Conservation (phyloP, 1,140 invertebrate genomes). For the Arion vulgaris region DNA sequence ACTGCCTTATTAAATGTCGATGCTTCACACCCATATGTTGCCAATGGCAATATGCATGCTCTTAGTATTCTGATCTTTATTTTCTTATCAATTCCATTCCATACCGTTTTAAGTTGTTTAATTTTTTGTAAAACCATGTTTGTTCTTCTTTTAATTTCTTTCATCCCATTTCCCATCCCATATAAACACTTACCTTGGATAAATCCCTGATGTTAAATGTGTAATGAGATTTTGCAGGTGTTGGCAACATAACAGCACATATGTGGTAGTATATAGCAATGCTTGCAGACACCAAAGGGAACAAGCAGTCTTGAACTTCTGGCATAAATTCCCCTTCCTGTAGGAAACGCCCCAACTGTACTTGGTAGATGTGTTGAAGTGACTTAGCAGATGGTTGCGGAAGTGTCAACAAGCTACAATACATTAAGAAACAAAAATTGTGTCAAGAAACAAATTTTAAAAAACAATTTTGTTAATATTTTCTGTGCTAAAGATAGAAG, state of each 20-base stretch:
- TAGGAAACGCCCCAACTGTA: conserved; percentile 70
- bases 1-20: too few species aligned
- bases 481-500: too few species aligned
- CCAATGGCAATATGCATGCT: too few species aligned
- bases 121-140: too few species aligned
- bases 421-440: neutral
- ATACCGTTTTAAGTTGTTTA: too few species aligned
- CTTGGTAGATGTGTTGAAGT: conserved; percentile 72
- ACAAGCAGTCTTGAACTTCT: conserved; percentile 69
- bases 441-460: neutral
- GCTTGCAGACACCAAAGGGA: conserved; percentile 67
- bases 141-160: too few species aligned
- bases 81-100: too few species aligned
- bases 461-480: neutral
- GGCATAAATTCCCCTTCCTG: conserved; percentile 71
- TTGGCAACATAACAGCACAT: conserved; percentile 66
- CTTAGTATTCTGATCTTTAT: too few species aligned
- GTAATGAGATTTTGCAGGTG: conserved; percentile 85
- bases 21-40: too few species aligned
- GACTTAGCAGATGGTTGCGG: conserved; percentile 71
- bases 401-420: conserved; percentile 69
- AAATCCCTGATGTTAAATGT: conserved; percentile 90
- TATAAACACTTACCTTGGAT: conserved; percentile 77
- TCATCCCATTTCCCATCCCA: too few species aligned
- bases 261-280: conserved; percentile 71